Conservation (phyloP, 2,113 vertebrate species). For the Rostratula benghalensis region DNA sequence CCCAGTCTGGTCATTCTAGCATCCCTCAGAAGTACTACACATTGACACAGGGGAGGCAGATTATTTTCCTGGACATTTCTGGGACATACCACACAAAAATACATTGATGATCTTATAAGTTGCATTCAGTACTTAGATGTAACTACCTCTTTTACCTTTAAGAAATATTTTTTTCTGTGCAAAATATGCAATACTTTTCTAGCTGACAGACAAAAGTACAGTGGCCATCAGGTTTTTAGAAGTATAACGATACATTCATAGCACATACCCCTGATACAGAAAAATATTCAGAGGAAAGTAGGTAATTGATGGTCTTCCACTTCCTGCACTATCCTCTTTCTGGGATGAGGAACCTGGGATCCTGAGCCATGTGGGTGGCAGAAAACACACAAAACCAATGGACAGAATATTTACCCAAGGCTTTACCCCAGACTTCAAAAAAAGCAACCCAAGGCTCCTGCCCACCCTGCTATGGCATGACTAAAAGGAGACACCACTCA, state of each 20-base stretch:
- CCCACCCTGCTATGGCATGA: background rate
- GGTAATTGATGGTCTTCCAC: background rate
- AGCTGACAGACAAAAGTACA: background rate
- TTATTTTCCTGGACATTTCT: background rate
- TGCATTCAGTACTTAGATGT: background rate
- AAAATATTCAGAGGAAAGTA: background rate
- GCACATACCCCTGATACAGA: background rate
- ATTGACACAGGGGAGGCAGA: background rate
- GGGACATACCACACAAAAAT: background rate
- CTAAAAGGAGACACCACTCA: background rate
- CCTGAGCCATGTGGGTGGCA: fast-evolving
- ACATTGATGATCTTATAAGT: background rate
- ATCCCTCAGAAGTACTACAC: background rate
- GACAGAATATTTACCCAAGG: background rate
- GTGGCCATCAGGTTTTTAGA: background rate
- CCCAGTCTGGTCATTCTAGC: background rate
- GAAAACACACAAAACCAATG: background rate
- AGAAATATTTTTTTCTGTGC: background rate
- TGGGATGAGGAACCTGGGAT: background rate
- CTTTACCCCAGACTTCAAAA: background rate
- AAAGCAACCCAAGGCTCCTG: background rate
- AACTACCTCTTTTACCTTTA: background rate
- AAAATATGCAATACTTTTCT: background rate
- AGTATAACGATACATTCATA: fast-evolving
- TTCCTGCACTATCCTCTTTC: background rate